Evolutionary conservation across 2,113 vertebrate species (phyloP), one percentile per base, ranked within the genome.

Genomic region (Psittacara wagleri): DNA sequence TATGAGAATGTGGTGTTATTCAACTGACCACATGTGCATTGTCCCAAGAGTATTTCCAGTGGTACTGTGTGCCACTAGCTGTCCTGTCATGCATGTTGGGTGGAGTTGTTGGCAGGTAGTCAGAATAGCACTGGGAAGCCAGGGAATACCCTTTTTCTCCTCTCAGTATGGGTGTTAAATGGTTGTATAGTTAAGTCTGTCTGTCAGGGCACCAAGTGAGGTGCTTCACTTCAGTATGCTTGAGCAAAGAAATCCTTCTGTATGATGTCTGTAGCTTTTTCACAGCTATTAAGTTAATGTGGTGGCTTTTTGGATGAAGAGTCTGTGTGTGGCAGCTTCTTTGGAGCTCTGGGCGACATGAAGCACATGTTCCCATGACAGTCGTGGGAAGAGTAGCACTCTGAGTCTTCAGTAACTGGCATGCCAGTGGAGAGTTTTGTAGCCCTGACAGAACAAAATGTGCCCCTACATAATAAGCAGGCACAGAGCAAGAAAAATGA

Each of bases 11-110:
- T 29, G 61, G 7, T 73, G 10, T 76, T 83, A 55, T 9, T 63
- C 35, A 63, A 1, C 23, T 0, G 3, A 25, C 17, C 2, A 0
- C 17, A 18, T 39, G 11, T 49, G 18, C 33, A 5, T 76, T 69
- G 33, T 12, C 23, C 54, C 69, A 29, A 25, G 6, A 37, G 31
- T 15, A 9, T 37, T 85, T 83, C 75, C 31, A 76, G 51, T 31
- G 46, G 25, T 69, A 63, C 64, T 17, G 23, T 67, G 31, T 63
- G 39, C 49, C 39, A 57, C 54, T 61, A 92, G 62, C 37, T 24
- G 6, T 73, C 48, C 48, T 10, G 5, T 51, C 57, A 35, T 23
- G 22, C 33, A 16, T 23, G 11, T 35, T 92, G 66, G 51, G 55
- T 57, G 67, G 48, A 75, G 29, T 17, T 51, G 55, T 48, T 73